A percentile compares a stretch with the other conserved stretches of the same genome.
Evolutionary conservation across 2,888 invertebrate genomes (phyloP).

Genomic region (Cataglyphis cursor): DNA sequence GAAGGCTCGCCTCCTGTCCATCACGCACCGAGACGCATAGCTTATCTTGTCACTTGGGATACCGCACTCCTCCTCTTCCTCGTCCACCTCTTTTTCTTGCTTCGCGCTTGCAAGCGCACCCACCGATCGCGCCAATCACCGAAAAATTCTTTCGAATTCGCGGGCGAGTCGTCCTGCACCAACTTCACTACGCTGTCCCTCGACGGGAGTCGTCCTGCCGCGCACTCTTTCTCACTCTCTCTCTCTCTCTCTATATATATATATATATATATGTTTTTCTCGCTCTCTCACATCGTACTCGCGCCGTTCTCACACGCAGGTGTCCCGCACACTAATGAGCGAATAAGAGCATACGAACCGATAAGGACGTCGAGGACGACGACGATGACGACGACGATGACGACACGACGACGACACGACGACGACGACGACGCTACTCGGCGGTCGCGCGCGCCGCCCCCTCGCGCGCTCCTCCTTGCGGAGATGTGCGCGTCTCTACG

Average conservation of each 20-base stretch:
- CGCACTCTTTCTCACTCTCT: not conserved
- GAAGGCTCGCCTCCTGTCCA: slow-evolving; percentile 69
- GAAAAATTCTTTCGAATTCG: slow-evolving; percentile 13
- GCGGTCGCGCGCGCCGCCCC: slow-evolving; percentile 39
- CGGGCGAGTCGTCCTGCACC: slow-evolving; percentile 21
- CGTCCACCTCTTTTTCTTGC: not conserved
- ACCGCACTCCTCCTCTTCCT: not conserved
- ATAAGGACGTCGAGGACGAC: not conserved
- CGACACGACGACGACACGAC: slow-evolving; percentile 7
- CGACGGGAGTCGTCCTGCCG: slow-evolving; percentile 17
- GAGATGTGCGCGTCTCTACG: slow-evolving; percentile 31
- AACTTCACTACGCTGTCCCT: slow-evolving; percentile 10
- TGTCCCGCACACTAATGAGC: not conserved
- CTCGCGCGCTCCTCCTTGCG: slow-evolving; percentile 40
- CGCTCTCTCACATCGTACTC: slow-evolving; percentile 26
- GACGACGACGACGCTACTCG: slow-evolving; percentile 37
- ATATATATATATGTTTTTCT: too few relatives aligned
- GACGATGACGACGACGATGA: slow-evolving; percentile 1
- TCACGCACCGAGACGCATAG: slow-evolving; percentile 69
- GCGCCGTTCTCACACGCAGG: not conserved
- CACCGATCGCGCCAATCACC: slow-evolving; percentile 44
- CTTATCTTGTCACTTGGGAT: slow-evolving; percentile 35
- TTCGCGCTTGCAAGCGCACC: not conserved
- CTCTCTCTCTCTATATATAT: too few relatives aligned
- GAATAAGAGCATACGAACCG: slow-evolving; percentile 1